Evolutionary conservation across 2,888 invertebrate genomes (phyloP).

Genomic region (Lacanobia wlatinum): DNA sequence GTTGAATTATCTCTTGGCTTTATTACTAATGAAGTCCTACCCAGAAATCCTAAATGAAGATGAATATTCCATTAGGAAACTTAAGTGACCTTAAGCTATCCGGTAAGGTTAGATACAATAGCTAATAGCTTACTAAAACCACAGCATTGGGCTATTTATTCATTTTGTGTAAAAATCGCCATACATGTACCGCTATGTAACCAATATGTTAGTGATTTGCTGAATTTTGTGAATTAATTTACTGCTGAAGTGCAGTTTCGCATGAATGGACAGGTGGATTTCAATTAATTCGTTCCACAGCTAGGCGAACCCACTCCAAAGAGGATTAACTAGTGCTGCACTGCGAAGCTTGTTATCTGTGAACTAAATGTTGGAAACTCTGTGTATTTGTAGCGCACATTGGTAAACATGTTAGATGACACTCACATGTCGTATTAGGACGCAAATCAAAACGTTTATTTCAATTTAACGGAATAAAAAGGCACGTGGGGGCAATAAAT

Average conservation of each 20-base stretch:
- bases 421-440: conserved; percentile 38
- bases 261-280: conserved; percentile 69
- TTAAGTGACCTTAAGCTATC: conserved; percentile 13
- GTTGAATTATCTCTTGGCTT: conserved; percentile 20
- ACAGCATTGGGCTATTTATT: conserved; percentile 2
- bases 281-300: conserved; percentile 71
- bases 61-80: conserved; percentile 37
- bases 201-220: too few species aligned
- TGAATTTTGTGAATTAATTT: conserved; percentile 70
- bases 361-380: conserved; percentile 53
- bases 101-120: background rate
- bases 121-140: conserved; percentile 6
- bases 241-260: conserved; percentile 68
- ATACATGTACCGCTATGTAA: background rate
- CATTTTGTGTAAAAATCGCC: background rate
- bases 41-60: conserved; percentile 23
- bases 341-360: conserved; percentile 59
- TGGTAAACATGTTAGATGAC: conserved; percentile 30
- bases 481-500: conserved; percentile 79
- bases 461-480: conserved; percentile 76
- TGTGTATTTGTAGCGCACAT: conserved; percentile 26
- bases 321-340: conserved; percentile 65
- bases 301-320: conserved; percentile 56
- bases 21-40: conserved; percentile 10
- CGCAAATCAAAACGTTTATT: conserved; percentile 73